Percentiles rank a stretch among this genome's conserved stretches.
phyloP scores from a whole-genome alignment of 2,888 invertebrate species.

The Ferrisia virgata region DNA sequence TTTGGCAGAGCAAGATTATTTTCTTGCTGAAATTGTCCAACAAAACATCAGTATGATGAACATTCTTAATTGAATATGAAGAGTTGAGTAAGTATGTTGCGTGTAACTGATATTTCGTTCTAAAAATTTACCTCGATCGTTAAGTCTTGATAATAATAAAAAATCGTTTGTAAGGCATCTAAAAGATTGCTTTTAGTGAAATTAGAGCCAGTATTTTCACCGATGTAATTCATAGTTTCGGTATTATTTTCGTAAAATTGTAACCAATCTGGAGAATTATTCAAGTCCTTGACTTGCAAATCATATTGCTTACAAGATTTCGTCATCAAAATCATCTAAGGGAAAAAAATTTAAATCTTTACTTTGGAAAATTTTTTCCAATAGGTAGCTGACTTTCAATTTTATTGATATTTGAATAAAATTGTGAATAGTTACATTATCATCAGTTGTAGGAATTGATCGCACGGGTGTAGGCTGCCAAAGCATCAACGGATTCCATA shows the following conservation, averaged over 20 bases:
- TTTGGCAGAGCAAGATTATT: constrained; percentile 58
- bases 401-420: no score
- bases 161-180: not conserved
- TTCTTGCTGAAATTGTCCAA: constrained; percentile 48
- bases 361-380: no score
- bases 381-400: no score
- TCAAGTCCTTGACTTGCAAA: constrained; percentile 57
- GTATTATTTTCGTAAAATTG: constrained; percentile 61
- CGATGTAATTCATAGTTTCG: constrained; percentile 65
- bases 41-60: not conserved
- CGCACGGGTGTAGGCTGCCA: constrained; percentile 62
- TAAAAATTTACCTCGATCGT: not conserved
- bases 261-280: constrained; percentile 58
- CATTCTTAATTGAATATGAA: no score
- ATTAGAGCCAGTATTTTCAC: constrained; percentile 61
- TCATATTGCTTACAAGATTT: constrained; percentile 67
- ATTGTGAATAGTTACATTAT: constrained; percentile 33
- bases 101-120: no score
- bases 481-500: constrained; percentile 51
- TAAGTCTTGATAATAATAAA: constrained; percentile 7
- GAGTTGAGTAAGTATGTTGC: no score
- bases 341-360: not conserved
- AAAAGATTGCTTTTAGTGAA: constrained; percentile 50
- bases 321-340: constrained; percentile 50
- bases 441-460: constrained; percentile 48